Percentiles rank a stretch among this genome's conserved stretches.
phyloP scores from a whole-genome alignment of 2,113 vertebrate species.

The Eudyptes chrysolophus region DNA sequence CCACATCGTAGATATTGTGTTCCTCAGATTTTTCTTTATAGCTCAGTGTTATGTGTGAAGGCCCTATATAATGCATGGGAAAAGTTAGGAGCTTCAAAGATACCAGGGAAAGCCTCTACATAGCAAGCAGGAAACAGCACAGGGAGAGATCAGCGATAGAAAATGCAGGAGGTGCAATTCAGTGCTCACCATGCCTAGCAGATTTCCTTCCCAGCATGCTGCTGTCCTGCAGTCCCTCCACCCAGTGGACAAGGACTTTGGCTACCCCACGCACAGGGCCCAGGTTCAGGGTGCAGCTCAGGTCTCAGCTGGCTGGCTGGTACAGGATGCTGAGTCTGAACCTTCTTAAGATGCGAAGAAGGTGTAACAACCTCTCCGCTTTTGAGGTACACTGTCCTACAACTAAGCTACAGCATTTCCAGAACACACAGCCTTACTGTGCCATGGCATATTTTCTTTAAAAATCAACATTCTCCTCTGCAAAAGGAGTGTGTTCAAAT shows the following conservation, averaged over 20 bases:
- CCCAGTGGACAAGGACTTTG: background rate
- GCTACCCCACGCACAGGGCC: accelerated
- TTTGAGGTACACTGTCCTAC: background rate
- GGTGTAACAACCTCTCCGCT: background rate
- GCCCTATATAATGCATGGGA: no score
- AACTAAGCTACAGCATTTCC: background rate
- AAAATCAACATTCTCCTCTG: background rate
- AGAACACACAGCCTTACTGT: background rate
- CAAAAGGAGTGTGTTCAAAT: background rate
- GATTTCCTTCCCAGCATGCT: background rate
- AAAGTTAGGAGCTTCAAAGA: background rate
- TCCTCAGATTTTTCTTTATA: background rate
- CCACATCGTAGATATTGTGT: accelerated
- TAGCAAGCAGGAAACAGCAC: accelerated
- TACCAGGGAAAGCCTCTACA: background rate
- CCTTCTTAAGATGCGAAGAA: background rate
- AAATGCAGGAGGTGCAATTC: background rate
- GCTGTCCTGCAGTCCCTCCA: background rate
- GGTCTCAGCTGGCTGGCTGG: background rate
- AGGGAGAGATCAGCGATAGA: background rate
- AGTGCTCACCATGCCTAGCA: accelerated
- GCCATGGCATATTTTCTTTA: background rate
- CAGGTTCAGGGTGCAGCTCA: background rate
- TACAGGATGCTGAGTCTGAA: background rate
- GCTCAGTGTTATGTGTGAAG: background rate